Evolutionary conservation across 2,888 invertebrate species (phyloP), one percentile per base, ranked within the genome.

Genomic region (Digitonthophagus gazella): DNA sequence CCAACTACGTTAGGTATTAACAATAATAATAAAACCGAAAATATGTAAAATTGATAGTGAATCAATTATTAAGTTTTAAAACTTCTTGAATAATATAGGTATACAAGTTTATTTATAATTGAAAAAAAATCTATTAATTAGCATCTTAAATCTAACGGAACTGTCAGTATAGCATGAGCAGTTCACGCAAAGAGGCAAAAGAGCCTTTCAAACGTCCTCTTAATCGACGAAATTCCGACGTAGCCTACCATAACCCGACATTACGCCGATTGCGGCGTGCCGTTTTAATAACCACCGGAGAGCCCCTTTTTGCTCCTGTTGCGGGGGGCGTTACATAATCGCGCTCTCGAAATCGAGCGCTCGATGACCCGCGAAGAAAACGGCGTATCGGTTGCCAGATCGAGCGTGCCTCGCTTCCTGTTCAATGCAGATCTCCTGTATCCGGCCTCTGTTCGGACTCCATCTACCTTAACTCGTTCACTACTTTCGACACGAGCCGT

Each of bases 351-450:
- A 66, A 56, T 55, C 44, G 18, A 58, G 55, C 65, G 56, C 61
- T 58, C 61, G 63, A 20, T 69, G 66, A 69, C 68, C 68, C 68
- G 68, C 68, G 55, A 66, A 58, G 56, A 22, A 8, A 28, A 15
- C 63, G 55, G 16, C 64, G 22, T 44, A 68, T 28, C 57, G 58
- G 18, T 58, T 66, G 55, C 15, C 58, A 20, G 65, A 54, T 66
- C 20, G 55, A 15, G 15, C 58, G 67, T 28, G 11, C 58, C 18
- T 11, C 55, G 65, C 14, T 73, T 73, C 73, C 73, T 73, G 73
- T 72, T 73, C 72, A 73, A 72, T 69, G 73, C 72, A 72, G 73
- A 73, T 73, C 72, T 73, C 73, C 73, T 70, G 72, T 72, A 71
- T 73, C 73, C 73, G 72, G 70, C 65, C 67, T 66, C 67, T n/a